Evolutionary conservation across 2,888 invertebrate species (phyloP).

Genomic region (Cacoxenus indagator): DNA sequence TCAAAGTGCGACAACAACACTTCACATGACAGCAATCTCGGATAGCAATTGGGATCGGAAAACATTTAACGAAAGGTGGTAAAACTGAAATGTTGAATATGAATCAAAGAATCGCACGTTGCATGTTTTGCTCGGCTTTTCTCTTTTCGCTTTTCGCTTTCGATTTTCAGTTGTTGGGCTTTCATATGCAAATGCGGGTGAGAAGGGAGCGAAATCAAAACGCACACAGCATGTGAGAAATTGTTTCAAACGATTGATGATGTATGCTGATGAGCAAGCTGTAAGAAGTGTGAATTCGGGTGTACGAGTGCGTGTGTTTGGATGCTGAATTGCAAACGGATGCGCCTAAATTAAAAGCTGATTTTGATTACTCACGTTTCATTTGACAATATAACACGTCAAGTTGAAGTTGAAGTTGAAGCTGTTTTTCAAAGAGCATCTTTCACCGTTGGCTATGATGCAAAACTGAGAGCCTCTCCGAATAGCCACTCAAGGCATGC

Average conservation of each 20-base stretch:
- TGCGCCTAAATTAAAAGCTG: constrained; percentile 37
- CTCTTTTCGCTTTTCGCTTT: too few species aligned
- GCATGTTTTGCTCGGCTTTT: constrained; percentile 21
- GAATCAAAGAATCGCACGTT: constrained; percentile 28
- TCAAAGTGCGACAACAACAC: constrained; percentile 26
- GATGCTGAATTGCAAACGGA: not conserved
- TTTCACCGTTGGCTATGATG: not conserved
- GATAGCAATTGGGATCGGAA: constrained; percentile 43
- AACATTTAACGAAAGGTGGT: constrained; percentile 60
- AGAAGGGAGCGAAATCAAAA: constrained; percentile 32
- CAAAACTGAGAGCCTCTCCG: not conserved
- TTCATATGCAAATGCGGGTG: constrained; percentile 60
- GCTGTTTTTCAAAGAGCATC: not conserved
- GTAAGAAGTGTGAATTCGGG: constrained; percentile 34
- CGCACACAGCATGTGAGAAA: constrained; percentile 14
- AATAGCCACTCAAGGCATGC: constrained; percentile 41
- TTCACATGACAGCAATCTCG: constrained; percentile 37
- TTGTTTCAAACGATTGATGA: not conserved
- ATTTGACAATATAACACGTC: constrained; percentile 23
- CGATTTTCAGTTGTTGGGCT: too few species aligned
- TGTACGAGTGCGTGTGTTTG: not conserved
- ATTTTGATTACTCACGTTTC: constrained; percentile 61
- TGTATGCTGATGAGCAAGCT: constrained; percentile 29
- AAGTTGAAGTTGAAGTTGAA: constrained; percentile 9
- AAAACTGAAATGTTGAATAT: constrained; percentile 47